Conservation (phyloP, 30 jellyfish, hydroid and myxozoan genomes). For the Aurelia aurita complex sp. Pacific region DNA sequence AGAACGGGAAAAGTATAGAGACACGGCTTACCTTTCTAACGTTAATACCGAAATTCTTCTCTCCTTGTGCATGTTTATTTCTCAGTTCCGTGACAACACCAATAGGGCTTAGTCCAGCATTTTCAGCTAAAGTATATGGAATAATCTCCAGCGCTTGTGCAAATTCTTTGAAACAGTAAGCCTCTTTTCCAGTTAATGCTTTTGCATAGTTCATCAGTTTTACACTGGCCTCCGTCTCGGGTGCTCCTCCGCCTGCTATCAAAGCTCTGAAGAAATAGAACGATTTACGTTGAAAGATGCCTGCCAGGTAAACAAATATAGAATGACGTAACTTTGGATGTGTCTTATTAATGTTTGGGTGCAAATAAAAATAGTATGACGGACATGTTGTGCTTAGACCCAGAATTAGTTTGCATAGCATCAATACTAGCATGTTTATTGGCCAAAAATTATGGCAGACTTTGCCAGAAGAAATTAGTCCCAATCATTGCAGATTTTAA, state of each 20-base stretch:
- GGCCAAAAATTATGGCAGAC: too few relatives aligned
- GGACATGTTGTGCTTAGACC: too few relatives aligned
- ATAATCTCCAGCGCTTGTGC: slow-evolving; percentile 98
- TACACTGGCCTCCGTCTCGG: slow-evolving; percentile 92
- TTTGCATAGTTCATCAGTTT: slow-evolving; percentile 81
- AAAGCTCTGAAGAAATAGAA: slow-evolving; percentile 65
- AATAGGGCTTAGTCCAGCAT: slow-evolving; percentile 98
- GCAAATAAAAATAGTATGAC: too few relatives aligned
- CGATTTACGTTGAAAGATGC: too few relatives aligned
- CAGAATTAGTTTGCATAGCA: too few relatives aligned
- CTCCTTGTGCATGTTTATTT: slow-evolving; percentile 95
- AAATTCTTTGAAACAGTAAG: slow-evolving; percentile 93
- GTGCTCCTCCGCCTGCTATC: slow-evolving; percentile 99
- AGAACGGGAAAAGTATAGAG: too few relatives aligned
- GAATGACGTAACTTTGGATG: too few relatives aligned
- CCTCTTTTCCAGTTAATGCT: slow-evolving; percentile 92
- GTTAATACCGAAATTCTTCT: slow-evolving; percentile 86
- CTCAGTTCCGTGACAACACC: slow-evolving; percentile 97
- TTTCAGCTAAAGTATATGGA: slow-evolving; percentile 97
- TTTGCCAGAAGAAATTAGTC: too few relatives aligned
- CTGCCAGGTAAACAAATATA: too few relatives aligned
- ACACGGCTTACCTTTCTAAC: slow-evolving; percentile 84
- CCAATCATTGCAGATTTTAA: too few relatives aligned
- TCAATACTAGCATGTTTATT: too few relatives aligned
- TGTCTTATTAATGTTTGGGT: too few relatives aligned